Evolutionary conservation across 1,140 invertebrate species (phyloP).

Genomic region (Rhagoletis pomonella): DNA sequence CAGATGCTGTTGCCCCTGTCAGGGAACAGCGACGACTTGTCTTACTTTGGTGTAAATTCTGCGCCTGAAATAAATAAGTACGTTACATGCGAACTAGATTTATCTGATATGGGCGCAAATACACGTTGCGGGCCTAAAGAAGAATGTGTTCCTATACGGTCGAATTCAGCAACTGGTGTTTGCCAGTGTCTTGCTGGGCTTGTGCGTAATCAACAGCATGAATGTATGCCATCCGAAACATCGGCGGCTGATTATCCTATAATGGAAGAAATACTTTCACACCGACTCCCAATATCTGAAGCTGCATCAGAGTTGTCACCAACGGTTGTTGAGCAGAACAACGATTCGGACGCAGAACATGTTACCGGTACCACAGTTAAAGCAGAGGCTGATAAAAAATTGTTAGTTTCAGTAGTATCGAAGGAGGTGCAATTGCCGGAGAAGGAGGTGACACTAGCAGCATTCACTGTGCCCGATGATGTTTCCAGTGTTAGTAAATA

Average conservation of each 20-base stretch:
- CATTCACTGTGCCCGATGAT: constrained; percentile 86
- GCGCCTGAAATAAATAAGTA: constrained; percentile 63
- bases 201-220: constrained; percentile 76
- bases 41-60: constrained; percentile 61
- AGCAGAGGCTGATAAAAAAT: constrained; percentile 75
- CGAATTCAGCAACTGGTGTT: constrained; percentile 78
- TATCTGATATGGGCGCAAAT: constrained; percentile 74
- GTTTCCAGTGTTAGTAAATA: constrained; percentile 83
- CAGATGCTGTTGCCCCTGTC: constrained; percentile 65
- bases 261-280: constrained; percentile 59
- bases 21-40: constrained; percentile 73
- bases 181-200: constrained; percentile 82
- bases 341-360: constrained; percentile 61
- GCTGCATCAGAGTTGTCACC: constrained; percentile 41
- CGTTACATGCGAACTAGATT: constrained; percentile 72
- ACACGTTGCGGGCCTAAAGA: constrained; percentile 79
- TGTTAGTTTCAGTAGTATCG: constrained; percentile 86
- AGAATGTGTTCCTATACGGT: constrained; percentile 78
- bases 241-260: constrained; percentile 64
- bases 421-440: constrained; percentile 83
- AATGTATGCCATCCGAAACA: constrained; percentile 66
- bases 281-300: constrained; percentile 43
- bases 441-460: constrained; percentile 85
- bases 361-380: constrained; percentile 71
- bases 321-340: constrained; percentile 57